Base-by-base conservation (phyloP, 92 coral and sea anemone species). In the Porites evermanni region DNA sequence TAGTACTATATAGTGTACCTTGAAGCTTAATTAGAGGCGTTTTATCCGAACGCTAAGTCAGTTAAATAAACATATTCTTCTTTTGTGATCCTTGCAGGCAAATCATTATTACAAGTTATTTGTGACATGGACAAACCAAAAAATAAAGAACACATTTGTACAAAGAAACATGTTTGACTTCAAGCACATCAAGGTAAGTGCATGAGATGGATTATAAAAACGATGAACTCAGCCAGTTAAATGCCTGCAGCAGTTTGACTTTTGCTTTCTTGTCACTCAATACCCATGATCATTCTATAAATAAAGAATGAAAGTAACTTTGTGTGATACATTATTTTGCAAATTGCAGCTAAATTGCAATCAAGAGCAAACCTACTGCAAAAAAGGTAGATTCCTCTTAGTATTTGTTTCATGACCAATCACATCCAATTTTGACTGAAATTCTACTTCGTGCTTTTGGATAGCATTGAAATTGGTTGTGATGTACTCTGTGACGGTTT, bases 161-260 rank as follows among this genome's bases (percentile, higher is more conserved):
- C 98, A 95, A 73, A 93, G 98, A 82, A 97, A 97, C 71, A 97
- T 97, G 99, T 97, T 97, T 93, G 99, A 97, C 77, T 97, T 97
- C 77, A 92, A 95, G 65, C 99, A 97, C 79, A 95, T 97, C 47
- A 97, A 97, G 99, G 99, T 97, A 17, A 29, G 72, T 81, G n/a
- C 18, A 4, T 59, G 14, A 3, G 12, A 32, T 17, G 20, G 17
- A 21, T 53, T 6, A 7, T 21, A 8, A 12, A 16, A 59, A 56
- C 12, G 9, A 2, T 10, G 6, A 5, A 64, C 12, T 19, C 71
- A 64, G 50, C 13, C 38, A 0, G 47, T 38, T 4, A 38, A 38
- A 38, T 38, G 47, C 47, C 47, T 38, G 47, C 47, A 38, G 47
- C 47, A 38, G 47, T 38, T 38, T 38, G 47, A 38, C 6, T 38